Percentiles rank a stretch among this genome's conserved stretches.
Evolutionary conservation across 2,888 invertebrate species (phyloP).

Genomic region (Fabriciana adippe): DNA sequence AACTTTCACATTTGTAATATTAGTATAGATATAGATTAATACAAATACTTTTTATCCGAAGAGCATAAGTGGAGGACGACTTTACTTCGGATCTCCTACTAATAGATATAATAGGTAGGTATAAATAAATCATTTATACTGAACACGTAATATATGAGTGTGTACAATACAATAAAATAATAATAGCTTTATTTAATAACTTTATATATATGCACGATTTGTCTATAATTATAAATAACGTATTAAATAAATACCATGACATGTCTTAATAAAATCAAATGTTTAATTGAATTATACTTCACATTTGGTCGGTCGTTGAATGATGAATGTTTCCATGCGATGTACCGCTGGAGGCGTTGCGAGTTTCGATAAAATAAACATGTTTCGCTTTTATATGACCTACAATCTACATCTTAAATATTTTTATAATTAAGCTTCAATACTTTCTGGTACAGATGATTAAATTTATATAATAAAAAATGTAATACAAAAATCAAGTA

Average conservation of each 20-base stretch:
- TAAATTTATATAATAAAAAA: not conserved
- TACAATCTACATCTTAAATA: not conserved
- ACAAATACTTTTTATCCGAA: too few relatives aligned
- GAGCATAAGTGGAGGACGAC: too few relatives aligned
- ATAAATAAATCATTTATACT: too few relatives aligned
- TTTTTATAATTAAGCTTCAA: not conserved
- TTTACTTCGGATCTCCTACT: too few relatives aligned
- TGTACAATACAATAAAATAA: not conserved
- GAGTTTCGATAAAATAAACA: conserved; percentile 8
- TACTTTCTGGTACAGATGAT: not conserved
- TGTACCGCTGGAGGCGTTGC: conserved; percentile 22
- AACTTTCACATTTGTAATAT: too few relatives aligned
- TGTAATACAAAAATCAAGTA: too few relatives aligned
- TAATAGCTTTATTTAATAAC: not conserved
- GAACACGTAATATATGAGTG: too few relatives aligned
- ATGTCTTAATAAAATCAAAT: conserved; percentile 17
- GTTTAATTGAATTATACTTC: conserved; percentile 27
- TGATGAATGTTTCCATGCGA: conserved; percentile 25
- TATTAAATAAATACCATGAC: conserved; percentile 14
- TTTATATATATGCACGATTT: not conserved
- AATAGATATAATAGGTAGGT: too few relatives aligned
- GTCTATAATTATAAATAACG: conserved; percentile 9
- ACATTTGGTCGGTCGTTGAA: conserved; percentile 7
- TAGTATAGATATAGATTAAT: too few relatives aligned
- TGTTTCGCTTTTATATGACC: conserved; percentile 25